Conservation (phyloP, 2,888 invertebrate genomes). For the Steinernema scapterisci region DNA sequence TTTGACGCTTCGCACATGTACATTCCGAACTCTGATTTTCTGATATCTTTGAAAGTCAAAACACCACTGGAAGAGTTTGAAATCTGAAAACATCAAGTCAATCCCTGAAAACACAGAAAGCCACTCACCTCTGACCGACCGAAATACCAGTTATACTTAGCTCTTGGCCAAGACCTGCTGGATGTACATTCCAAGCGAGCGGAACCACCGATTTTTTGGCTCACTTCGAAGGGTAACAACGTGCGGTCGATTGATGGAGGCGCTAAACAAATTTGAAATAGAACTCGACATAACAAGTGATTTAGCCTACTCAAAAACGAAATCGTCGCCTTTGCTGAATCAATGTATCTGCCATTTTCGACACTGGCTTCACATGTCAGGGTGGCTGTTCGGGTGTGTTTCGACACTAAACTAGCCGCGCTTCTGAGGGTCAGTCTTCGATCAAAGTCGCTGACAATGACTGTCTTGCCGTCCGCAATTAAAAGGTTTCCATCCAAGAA, state of each 20-base stretch:
- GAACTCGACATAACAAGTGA: not conserved
- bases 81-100: constrained; percentile 31
- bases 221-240: constrained; percentile 33
- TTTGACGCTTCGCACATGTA: constrained; percentile 92
- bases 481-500: constrained; percentile 44
- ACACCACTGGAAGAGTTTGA: constrained; percentile 29
- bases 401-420: constrained; percentile 21
- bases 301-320: constrained; percentile 26
- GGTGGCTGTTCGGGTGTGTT: constrained; percentile 32
- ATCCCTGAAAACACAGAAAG: no score
- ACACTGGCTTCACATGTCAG: constrained; percentile 38
- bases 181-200: constrained; percentile 36
- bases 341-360: constrained; percentile 35
- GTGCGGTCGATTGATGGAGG: constrained; percentile 38
- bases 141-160: constrained; percentile 45
- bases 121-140: constrained; percentile 39
- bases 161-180: constrained; percentile 42
- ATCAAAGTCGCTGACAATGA: constrained; percentile 34
- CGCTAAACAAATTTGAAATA: constrained; percentile 21
- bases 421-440: constrained; percentile 34
- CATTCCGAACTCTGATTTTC: constrained; percentile 74
- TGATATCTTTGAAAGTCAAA: constrained; percentile 35
- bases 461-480: constrained; percentile 35
- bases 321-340: constrained; percentile 39
- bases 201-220: constrained; percentile 19